Conservation (phyloP, 64 coral and sea anemone species). For the Montipora cactus region DNA sequence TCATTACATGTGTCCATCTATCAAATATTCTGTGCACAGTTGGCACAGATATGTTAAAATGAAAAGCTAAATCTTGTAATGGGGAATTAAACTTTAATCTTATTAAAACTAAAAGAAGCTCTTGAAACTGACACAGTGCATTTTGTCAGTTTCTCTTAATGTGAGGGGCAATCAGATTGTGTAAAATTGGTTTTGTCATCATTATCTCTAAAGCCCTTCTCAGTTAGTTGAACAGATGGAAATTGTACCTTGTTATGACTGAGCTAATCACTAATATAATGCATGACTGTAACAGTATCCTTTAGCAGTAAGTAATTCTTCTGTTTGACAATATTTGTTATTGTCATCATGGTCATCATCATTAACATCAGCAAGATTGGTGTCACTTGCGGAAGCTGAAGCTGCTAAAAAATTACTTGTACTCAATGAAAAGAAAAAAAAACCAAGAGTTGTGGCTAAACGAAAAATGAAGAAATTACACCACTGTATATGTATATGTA, state of each 20-base stretch:
- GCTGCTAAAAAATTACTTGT: background rate
- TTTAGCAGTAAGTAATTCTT: background rate
- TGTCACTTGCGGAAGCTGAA: background rate
- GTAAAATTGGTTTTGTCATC: constrained; percentile 32
- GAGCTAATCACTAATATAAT: background rate
- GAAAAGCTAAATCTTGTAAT: too few relatives aligned
- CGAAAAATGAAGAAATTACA: background rate
- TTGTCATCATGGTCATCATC: background rate
- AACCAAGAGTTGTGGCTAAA: background rate
- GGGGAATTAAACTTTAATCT: too few relatives aligned
- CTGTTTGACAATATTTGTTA: constrained; percentile 19
- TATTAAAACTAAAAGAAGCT: too few relatives aligned
- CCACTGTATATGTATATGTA: background rate
- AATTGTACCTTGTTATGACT: background rate
- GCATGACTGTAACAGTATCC: background rate
- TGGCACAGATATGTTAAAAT: too few relatives aligned
- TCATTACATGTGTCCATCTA: too few relatives aligned
- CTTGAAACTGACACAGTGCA: too few relatives aligned
- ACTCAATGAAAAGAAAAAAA: constrained; percentile 4
- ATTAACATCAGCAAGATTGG: background rate
- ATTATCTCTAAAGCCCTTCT: constrained; percentile 12
- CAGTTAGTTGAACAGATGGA: background rate
- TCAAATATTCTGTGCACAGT: too few relatives aligned
- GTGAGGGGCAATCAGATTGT: too few relatives aligned
- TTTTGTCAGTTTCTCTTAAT: too few relatives aligned